Conservation (phyloP, 1,140 invertebrate genomes). For the Rhagoletis zephyria region DNA sequence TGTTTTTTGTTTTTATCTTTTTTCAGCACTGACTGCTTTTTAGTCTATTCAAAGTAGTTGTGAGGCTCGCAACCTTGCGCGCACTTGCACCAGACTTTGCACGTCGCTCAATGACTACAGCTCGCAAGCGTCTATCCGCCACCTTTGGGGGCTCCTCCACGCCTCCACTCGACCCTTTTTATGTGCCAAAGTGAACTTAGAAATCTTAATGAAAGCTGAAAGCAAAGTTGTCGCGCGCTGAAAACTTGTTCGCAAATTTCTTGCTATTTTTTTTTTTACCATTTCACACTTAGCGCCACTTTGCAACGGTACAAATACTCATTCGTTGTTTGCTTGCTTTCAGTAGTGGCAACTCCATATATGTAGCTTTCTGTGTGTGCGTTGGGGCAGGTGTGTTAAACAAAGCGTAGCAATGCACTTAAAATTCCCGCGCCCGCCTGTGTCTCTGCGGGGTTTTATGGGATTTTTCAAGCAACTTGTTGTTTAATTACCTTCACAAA, state of each 20-base stretch:
- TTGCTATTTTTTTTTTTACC: not conserved
- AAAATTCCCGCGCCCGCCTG: not conserved
- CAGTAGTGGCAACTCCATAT: not conserved
- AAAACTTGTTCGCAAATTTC: constrained; percentile 38
- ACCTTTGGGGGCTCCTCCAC: not conserved
- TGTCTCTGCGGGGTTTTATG: not conserved
- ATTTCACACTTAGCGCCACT: constrained; percentile 10
- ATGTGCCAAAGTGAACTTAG: constrained; percentile 13
- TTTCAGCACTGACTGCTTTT: not conserved
- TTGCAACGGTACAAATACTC: not conserved
- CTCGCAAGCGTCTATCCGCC: not conserved
- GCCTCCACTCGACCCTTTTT: not conserved
- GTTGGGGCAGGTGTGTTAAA: not conserved
- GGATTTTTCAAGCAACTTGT: constrained; percentile 11
- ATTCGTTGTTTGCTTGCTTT: not conserved
- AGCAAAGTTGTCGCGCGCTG: constrained; percentile 39
- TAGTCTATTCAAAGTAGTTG: constrained; percentile 5
- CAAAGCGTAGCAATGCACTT: not conserved
- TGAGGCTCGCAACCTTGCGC: not conserved
- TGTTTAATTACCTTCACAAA: constrained; percentile 26
- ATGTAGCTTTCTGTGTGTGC: not conserved
- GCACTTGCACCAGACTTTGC: not conserved
- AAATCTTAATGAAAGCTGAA: constrained; percentile 47
- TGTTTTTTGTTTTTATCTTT: not conserved
- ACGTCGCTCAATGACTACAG: not conserved